Base-by-base conservation (phyloP, 2,888 invertebrate species). In the Aelia acuminata region DNA sequence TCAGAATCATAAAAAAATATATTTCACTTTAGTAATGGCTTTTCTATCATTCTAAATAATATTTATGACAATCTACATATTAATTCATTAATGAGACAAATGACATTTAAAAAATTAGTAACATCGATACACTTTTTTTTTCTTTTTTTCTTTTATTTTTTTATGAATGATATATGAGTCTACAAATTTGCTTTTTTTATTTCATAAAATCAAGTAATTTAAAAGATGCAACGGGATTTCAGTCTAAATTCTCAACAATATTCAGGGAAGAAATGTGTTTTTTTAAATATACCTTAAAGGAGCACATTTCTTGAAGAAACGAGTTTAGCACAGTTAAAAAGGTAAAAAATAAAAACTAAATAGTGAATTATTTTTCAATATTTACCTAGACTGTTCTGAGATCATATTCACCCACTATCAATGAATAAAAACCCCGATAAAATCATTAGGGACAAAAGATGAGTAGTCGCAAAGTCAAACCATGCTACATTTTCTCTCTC, bases 241-340 rank as follows among this genome's bases (percentile, higher is more conserved):
- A 87, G 87, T 87, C 87, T 87, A 87, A 57, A 87, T 87, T 87
- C 87, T 87, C 87, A 87, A 87, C 39, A 70, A 70, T 87, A 87
- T 87, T 87, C 63, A 35, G 70, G 39, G 43, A 87, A 87, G 87
- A 87, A 87, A 43, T 57, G 87, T 80, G 80, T 43, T 80, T 80
- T 80, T 80, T 70, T 70, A 18, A 70, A 70, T 70, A 70, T 50
- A 57, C 26, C 20, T n/a, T 31, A 43, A 47, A 47, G 70, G n/a
- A 57, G 47, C 39, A 63, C 63, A 63, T 43, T 53, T 87, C 87
- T 70, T 47, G 22, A 85, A 50, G 63, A 87, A 87, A 87, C 48
- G n/a, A 70, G 57, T 87, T 87, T 43, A 87, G 87, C 70, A 57
- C 47, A 43, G 63, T 87, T 63, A 43, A 87, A 35, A 87, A 35